These are phyloP conservation scores for Lamellibrachia columna DNA, from an alignment of 2,888 invertebrate genomes.

Conservation along the genomic window DNA sequence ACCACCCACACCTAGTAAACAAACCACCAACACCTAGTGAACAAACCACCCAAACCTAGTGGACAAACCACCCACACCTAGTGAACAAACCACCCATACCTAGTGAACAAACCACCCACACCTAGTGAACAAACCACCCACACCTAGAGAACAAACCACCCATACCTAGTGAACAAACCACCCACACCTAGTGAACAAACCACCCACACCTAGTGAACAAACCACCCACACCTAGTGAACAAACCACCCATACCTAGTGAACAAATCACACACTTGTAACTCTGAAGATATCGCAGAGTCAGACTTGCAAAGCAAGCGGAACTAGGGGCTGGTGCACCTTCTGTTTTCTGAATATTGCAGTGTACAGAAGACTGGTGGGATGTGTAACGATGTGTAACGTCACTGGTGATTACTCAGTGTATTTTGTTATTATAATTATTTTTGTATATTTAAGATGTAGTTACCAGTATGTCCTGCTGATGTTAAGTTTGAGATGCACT, in stretches of 20 bases:
- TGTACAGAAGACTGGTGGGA: not conserved
- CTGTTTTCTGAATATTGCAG: not conserved
- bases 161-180: not conserved
- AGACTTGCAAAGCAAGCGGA: not conserved
- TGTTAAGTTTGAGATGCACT: not conserved
- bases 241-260: not conserved
- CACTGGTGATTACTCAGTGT: constrained; percentile 4
- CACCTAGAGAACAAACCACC: not conserved
- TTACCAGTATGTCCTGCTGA: constrained; percentile 12
- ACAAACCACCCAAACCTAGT: too few relatives aligned
- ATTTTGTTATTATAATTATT: constrained; percentile 10
- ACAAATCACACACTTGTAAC: not conserved
- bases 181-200: not conserved
- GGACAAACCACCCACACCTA: not conserved
- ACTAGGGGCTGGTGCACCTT: not conserved
- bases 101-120: not conserved
- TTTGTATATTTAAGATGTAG: constrained; percentile 16
- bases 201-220: not conserved
- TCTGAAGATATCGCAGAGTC: not conserved
- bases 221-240: not conserved
- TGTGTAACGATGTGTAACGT: not conserved
- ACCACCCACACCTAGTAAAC: too few relatives aligned
- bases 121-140: not conserved
- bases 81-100: not conserved
- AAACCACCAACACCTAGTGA: too few relatives aligned